Evolutionary conservation across 1,140 invertebrate genomes (phyloP).

Genomic region (Temnothorax curvispinosus): DNA sequence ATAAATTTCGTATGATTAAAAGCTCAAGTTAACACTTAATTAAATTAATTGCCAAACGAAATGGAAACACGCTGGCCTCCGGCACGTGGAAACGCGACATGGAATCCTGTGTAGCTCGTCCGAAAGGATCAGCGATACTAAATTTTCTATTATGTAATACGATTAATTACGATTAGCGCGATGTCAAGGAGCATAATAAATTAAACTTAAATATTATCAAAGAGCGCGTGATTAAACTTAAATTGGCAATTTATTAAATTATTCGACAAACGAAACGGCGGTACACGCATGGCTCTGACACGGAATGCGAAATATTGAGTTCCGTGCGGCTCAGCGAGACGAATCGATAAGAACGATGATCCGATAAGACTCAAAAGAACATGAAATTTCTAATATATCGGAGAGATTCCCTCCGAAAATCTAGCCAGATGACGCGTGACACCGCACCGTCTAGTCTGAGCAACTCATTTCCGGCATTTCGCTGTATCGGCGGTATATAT

Average conservation of each 20-base stretch:
- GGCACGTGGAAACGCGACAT: not conserved
- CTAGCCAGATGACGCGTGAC: conserved; percentile 35
- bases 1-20: conserved; percentile 6
- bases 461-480: conserved; percentile 52
- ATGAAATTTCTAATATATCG: not conserved
- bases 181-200: conserved; percentile 17
- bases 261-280: not conserved
- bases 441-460: conserved; percentile 33
- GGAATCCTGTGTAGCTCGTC: not conserved
- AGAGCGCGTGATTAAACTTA: not conserved
- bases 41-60: not conserved
- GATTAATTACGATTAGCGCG: not conserved
- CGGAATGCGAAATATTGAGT: no score
- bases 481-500: conserved; percentile 52
- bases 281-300: not conserved
- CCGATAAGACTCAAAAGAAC: not conserved
- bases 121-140: not conserved
- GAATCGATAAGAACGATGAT: not conserved
- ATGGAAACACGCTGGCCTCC: not conserved
- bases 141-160: not conserved
- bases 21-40: conserved; percentile 3
- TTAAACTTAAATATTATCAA: conserved; percentile 14
- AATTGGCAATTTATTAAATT: not conserved
- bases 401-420: not conserved
- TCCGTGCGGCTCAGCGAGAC: no score